Evolutionary conservation across 2,797 vertebrate genomes (phyloP).

Genomic region (Pyrrhura leucotis): DNA sequence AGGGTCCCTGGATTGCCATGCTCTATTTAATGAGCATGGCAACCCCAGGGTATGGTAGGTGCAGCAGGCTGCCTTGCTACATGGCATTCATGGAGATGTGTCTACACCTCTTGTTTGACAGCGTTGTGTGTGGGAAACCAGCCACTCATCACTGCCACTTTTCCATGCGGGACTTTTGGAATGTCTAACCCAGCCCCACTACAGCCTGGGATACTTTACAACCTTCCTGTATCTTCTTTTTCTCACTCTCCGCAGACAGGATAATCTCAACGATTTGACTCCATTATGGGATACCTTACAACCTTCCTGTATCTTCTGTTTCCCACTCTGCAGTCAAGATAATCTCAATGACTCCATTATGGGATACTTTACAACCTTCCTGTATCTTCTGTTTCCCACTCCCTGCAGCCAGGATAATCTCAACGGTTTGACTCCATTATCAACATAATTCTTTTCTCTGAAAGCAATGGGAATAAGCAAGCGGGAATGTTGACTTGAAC

Average conservation of each 20-base stretch:
- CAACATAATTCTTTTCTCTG: neutral
- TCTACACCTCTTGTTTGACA: neutral
- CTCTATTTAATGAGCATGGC: neutral
- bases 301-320: neutral
- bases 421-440: neutral
- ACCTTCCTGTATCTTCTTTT: neutral
- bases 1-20: neutral
- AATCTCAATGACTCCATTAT: no score
- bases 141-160: neutral
- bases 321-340: no score
- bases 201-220: neutral
- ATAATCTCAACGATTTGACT: no score
- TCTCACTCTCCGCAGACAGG: no score
- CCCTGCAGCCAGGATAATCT: neutral
- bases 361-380: neutral
- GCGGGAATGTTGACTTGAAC: conserved; percentile 8
- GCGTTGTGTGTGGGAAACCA: neutral
- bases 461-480: conserved; percentile 1
- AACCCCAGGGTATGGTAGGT: neutral
- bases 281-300: neutral
- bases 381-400: neutral
- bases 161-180: accelerated
- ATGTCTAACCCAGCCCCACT: neutral
- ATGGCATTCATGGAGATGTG: neutral
- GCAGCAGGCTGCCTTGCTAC: neutral